phyloP scores from a whole-genome alignment of 1,140 invertebrate genomes.

The Lepidostoma basale region DNA sequence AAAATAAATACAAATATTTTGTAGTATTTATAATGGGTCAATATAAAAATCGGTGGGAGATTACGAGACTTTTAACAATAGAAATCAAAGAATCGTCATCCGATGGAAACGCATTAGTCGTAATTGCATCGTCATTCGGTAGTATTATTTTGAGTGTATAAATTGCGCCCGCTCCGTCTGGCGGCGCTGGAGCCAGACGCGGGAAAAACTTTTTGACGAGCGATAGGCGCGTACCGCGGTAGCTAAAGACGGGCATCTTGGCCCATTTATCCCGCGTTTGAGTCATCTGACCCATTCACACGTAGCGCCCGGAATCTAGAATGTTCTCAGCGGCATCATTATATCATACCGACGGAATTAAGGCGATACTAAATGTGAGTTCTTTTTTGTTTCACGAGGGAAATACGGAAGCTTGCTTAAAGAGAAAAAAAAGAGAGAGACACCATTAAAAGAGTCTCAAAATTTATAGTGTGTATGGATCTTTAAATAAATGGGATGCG shows the following conservation, averaged over 20 bases:
- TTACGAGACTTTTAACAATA: no score
- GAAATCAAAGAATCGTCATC: not conserved
- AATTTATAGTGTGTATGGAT: no score
- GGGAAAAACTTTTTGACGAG: not conserved
- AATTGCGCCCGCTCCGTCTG: not conserved
- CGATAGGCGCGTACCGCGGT: slow-evolving; percentile 28
- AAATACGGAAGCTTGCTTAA: no score
- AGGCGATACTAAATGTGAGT: no score
- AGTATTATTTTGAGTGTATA: slow-evolving; percentile 2
- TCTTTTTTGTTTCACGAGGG: no score
- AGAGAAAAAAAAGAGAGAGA: no score
- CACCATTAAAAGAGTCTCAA: no score
- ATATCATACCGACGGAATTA: no score
- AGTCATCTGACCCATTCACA: slow-evolving; percentile 6
- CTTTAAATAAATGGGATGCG: no score
- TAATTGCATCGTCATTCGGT: slow-evolving; percentile 40
- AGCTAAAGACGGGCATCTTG: slow-evolving; percentile 9
- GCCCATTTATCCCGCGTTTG: slow-evolving; percentile 4
- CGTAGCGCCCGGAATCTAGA: not conserved
- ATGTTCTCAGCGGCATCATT: not conserved
- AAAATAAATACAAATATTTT: no score
- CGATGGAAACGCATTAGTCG: slow-evolving; percentile 26
- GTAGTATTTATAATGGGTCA: no score
- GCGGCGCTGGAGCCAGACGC: not conserved
- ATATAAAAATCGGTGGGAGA: no score